Evolutionary conservation across 2,888 invertebrate species (phyloP).

Genomic region (Timema podura): DNA sequence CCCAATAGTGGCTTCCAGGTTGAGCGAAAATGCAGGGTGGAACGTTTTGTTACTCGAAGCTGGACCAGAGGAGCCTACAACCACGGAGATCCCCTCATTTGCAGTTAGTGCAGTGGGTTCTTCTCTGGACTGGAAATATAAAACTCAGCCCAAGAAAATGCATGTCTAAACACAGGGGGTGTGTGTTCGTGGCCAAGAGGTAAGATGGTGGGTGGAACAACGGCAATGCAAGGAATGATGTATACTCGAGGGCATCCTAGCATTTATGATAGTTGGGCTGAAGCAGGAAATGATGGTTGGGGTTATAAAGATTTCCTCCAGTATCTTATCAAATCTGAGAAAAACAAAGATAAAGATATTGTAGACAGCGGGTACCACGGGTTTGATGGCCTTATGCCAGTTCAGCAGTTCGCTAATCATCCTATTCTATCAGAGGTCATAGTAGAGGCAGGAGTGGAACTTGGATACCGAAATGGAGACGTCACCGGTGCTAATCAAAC

Average conservation of each 20-base stretch:
- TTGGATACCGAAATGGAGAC: conserved; percentile 44
- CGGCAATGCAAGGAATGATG: conserved; percentile 45
- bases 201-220: conserved; percentile 40
- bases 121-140: conserved; percentile 50
- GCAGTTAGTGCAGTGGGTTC: conserved; percentile 43
- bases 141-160: conserved; percentile 46
- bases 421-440: conserved; percentile 42
- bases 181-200: conserved; percentile 50
- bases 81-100: conserved; percentile 45
- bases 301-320: conserved; percentile 40
- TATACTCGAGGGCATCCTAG: conserved; percentile 56
- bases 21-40: conserved; percentile 47
- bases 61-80: conserved; percentile 47
- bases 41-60: conserved; percentile 38
- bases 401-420: conserved; percentile 44
- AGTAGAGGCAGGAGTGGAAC: conserved; percentile 41
- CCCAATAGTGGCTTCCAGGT: conserved; percentile 47
- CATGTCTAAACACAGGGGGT: conserved; percentile 40
- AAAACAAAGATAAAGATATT: conserved; percentile 27
- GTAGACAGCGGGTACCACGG: conserved; percentile 41
- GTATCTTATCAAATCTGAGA: conserved; percentile 44
- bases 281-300: conserved; percentile 55
- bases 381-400: conserved; percentile 42
- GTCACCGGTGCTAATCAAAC: conserved; percentile 35
- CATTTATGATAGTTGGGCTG: conserved; percentile 69